Evolutionary conservation across 2,888 invertebrate genomes (phyloP).

Genomic region (Lumbricus terrestris): DNA sequence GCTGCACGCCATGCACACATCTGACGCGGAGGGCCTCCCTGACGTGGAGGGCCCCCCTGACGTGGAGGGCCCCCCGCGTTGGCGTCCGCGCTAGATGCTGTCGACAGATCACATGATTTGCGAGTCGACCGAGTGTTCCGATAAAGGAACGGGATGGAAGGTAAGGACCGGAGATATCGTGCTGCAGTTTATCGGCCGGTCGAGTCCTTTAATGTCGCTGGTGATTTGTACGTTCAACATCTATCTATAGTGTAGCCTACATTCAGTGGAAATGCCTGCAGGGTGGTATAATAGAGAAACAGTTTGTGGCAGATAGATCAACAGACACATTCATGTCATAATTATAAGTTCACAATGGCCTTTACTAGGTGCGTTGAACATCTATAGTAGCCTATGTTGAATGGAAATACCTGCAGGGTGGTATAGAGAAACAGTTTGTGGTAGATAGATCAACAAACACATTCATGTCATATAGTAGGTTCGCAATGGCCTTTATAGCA

Average conservation of each 20-base stretch:
- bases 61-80: not conserved
- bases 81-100: not conserved
- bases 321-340: not conserved
- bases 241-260: not conserved
- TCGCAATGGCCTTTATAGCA: too few relatives aligned
- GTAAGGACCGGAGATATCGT: not conserved
- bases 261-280: not conserved
- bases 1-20: too few relatives aligned
- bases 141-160: not conserved
- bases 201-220: not conserved
- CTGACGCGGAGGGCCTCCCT: too few relatives aligned
- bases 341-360: too few relatives aligned
- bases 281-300: not conserved
- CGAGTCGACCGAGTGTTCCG: not conserved
- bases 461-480: too few relatives aligned
- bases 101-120: not conserved
- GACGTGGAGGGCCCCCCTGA: too few relatives aligned
- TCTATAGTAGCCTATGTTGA: too few relatives aligned
- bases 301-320: not conserved
- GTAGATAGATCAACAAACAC: too few relatives aligned
- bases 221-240: not conserved
- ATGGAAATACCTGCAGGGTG: too few relatives aligned
- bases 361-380: too few relatives aligned
- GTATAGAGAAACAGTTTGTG: too few relatives aligned
- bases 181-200: not conserved